Evolutionary conservation across 2,888 invertebrate species (phyloP), one percentile per base, ranked within the genome.

Genomic region (Xestoiulus laeticollis): DNA sequence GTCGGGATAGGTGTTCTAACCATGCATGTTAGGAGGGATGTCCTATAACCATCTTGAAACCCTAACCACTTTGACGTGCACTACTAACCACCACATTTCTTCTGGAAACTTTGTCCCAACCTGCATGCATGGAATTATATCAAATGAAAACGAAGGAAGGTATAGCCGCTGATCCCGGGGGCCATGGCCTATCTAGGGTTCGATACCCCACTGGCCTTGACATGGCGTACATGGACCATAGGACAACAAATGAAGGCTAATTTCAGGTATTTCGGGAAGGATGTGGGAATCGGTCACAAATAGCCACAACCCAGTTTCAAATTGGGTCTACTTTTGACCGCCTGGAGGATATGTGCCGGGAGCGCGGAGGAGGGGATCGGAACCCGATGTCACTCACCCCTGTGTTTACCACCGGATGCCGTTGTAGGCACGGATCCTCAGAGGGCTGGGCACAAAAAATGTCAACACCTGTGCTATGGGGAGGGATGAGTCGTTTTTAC

Each of bases 381-480:
- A 48, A 16, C 6, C 12, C 6, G 16, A 48, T n/a, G 59, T 59
- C 59, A 59, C 59, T 59, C 59, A 59, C 59, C 59, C 59, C 59
- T 59, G 2, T 59, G 22, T 59, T 59, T 59, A 59, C 59, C 59
- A 59, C 59, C 59, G 59, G 59, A 59, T 59, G 59, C 59, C 19
- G 59, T 59, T 59, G 59, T 59, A 59, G 59, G 59, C 59, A 59
- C 59, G 59, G 59, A 59, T 59, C 59, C 59, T 59, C 59, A 19
- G 59, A 2, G 8, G 59, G 59, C 59, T 59, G 59, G n/a, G 59
- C 43, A 43, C 43, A 59, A 48, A 59, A 59, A 59, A 59, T 59
- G 59, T 59, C 59, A 59, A 59, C 59, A 59, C 59, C 59, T 59
- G 59, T 59, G 59, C n/a, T n/a, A n/a, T 59, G 59, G 59, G 59